A percentile compares a stretch with the other conserved stretches of the same genome.
These are phyloP conservation scores for Drosophila kohkoa DNA, from an alignment of 1,140 invertebrate species.

Conservation along the genomic window DNA sequence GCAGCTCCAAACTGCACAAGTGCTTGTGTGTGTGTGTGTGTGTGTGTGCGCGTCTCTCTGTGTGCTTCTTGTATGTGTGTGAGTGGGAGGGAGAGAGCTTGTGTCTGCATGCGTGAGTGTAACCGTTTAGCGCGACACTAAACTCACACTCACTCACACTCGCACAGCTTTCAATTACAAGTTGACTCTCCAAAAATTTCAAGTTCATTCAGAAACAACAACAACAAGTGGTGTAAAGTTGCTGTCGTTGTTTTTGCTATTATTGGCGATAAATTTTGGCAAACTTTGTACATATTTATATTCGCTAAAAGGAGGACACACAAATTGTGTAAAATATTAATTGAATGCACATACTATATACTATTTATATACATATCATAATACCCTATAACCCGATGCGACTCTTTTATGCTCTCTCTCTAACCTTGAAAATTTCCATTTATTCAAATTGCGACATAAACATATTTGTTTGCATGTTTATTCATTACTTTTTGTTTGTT, in stretches of 20 bases:
- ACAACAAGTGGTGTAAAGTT: conserved; percentile 1
- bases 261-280: conserved; percentile 22
- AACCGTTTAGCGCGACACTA: conserved; percentile 17
- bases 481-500: neutral
- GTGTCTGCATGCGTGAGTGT: conserved; percentile 25
- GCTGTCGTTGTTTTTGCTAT: neutral
- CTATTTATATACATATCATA: no score
- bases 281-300: conserved; percentile 12
- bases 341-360: neutral
- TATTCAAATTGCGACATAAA: neutral
- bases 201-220: conserved; percentile 28
- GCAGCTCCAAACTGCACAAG: conserved; percentile 18
- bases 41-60: conserved; percentile 2
- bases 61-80: conserved; percentile 12
- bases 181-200: conserved; percentile 30
- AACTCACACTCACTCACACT: conserved; percentile 14
- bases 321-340: conserved; percentile 33
- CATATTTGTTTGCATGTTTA: conserved; percentile 7
- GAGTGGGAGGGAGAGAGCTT: conserved; percentile 7
- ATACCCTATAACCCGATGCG: neutral
- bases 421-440: conserved; percentile 5
- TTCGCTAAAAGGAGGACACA: conserved; percentile 19
- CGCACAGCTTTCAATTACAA: conserved; percentile 6
- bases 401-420: neutral
- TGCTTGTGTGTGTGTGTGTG: conserved; percentile 18